Evolutionary conservation across 2,888 invertebrate species (phyloP).

Genomic region (Bombylius major): DNA sequence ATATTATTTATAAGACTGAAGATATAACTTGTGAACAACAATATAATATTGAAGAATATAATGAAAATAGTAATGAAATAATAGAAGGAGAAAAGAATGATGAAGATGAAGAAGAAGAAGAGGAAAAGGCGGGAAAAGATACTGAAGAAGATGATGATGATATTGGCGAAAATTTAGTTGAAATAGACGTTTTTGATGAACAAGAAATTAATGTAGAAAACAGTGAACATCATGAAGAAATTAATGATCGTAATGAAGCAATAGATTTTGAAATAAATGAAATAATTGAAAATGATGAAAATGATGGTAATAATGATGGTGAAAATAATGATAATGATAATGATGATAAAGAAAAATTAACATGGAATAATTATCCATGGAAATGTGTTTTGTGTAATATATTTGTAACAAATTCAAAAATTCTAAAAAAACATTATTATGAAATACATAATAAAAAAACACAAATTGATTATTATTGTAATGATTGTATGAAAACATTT

Average conservation of each 20-base stretch:
- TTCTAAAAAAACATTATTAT: constrained; percentile 2
- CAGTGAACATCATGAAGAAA: background rate
- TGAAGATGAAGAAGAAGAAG: background rate
- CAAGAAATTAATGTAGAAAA: constrained; percentile 2
- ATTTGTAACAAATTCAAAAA: background rate
- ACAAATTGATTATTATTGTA: constrained; percentile 18
- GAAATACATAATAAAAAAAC: background rate
- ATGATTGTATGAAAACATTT: constrained; percentile 22
- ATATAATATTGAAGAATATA: background rate
- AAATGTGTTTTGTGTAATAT: constrained; percentile 14
- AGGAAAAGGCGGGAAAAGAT: background rate
- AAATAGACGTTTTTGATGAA: background rate
- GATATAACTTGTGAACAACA: background rate
- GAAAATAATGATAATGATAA: background rate
- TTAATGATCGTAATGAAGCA: background rate
- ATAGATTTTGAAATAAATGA: background rate
- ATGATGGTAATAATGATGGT: background rate
- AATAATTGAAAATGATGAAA: background rate
- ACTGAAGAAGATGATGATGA: background rate
- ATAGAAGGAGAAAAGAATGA: background rate
- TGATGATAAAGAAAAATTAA: background rate
- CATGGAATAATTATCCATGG: constrained; percentile 18
- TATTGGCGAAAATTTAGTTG: background rate
- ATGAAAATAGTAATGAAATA: background rate
- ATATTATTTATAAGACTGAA: background rate